Conservation (phyloP, 30 jellyfish, hydroid and myxozoan species). For the Clytia hemisphaerica region DNA sequence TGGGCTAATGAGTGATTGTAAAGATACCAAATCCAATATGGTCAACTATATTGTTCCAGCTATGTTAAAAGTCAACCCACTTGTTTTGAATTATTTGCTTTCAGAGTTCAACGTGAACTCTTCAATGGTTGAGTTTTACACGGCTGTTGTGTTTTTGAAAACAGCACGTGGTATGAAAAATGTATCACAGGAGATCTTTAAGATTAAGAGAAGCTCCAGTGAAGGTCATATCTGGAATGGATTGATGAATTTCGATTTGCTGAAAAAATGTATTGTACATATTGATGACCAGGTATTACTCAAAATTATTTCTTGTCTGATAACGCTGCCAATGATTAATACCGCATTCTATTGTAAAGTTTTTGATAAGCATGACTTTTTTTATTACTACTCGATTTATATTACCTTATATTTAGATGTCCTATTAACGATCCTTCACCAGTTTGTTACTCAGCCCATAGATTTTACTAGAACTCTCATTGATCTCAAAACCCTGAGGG, state of each 20-base stretch:
- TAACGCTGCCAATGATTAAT: too few species aligned
- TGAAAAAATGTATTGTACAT: slow-evolving; percentile 61
- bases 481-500: too few species aligned
- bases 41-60: slow-evolving; percentile 61
- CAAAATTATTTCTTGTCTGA: too few species aligned
- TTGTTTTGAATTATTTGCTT: slow-evolving; percentile 19
- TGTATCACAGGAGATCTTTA: slow-evolving; percentile 17
- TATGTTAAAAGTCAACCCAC: slow-evolving; percentile 42
- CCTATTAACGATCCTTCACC: too few species aligned
- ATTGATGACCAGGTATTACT: slow-evolving; percentile 67
- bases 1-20: slow-evolving; percentile 30
- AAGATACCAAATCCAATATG: slow-evolving; percentile 17
- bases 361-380: too few species aligned
- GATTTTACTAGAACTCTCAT: too few species aligned
- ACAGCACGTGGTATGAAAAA: slow-evolving; percentile 44
- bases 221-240: slow-evolving; percentile 49
- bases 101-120: slow-evolving; percentile 15
- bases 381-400: not conserved
- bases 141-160: slow-evolving; percentile 50
- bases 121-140: slow-evolving; percentile 12
- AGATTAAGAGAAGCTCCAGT: not conserved
- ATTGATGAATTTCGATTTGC: slow-evolving; percentile 23
- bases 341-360: too few species aligned
- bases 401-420: not conserved
- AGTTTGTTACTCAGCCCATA: too few species aligned